phyloP scores from a whole-genome alignment of 1,140 invertebrate species.

The Ladona fulva region DNA sequence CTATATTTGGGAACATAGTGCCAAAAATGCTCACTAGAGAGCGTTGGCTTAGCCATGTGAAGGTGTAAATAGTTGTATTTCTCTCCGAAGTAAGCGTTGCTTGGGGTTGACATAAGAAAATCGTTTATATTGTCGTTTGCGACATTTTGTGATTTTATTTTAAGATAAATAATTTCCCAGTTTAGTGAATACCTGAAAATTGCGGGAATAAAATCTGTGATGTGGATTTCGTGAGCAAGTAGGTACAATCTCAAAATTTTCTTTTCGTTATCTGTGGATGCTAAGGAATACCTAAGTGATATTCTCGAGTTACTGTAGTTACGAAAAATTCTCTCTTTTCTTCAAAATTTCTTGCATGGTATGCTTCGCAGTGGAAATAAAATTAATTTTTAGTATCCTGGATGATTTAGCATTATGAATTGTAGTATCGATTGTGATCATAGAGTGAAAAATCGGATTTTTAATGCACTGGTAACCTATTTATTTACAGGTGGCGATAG shows the following conservation, averaged over 20 bases:
- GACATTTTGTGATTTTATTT: constrained; percentile 5
- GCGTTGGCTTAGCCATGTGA: background rate
- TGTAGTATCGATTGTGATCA: too few species aligned
- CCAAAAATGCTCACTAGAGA: background rate
- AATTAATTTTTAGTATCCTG: too few species aligned
- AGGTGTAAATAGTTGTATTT: background rate
- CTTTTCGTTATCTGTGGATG: too few species aligned
- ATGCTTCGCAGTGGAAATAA: too few species aligned
- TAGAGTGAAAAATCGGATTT: too few species aligned
- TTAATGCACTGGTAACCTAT: background rate
- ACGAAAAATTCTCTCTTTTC: too few species aligned
- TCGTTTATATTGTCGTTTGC: constrained; percentile 1
- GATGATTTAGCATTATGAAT: too few species aligned
- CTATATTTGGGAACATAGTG: background rate
- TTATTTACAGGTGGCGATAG: background rate
- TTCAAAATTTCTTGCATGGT: too few species aligned
- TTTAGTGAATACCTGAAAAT: background rate
- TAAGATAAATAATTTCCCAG: background rate
- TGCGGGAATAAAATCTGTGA: background rate
- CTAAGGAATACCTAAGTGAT: too few species aligned
- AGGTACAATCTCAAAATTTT: background rate
- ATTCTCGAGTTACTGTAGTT: too few species aligned
- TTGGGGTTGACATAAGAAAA: constrained; percentile 10
- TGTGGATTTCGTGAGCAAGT: background rate
- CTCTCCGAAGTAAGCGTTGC: background rate